These are phyloP conservation scores for Chrysaora quinquecirrha DNA, from an alignment of 30 jellyfish, hydroid and myxozoan genomes.

Conservation along the genomic window DNA sequence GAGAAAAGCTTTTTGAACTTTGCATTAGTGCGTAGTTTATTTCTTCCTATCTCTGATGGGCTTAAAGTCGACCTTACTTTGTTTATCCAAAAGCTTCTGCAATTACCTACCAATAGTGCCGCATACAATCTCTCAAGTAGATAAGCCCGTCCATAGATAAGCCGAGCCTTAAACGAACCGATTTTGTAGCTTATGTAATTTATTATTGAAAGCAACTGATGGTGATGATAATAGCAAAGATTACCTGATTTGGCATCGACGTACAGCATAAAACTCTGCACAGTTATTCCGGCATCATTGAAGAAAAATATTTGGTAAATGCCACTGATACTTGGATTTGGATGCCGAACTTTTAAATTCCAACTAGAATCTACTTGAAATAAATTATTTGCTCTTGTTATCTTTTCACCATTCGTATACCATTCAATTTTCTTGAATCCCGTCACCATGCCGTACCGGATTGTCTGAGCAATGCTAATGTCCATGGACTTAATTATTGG, in stretches of 20 bases:
- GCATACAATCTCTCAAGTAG: no score
- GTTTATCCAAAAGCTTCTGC: no score
- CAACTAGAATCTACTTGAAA: background rate
- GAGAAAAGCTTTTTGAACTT: no score
- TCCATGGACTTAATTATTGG: conserved; percentile 5
- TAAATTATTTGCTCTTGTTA: conserved; percentile 29
- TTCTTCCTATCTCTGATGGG: no score
- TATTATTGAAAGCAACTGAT: no score
- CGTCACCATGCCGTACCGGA: conserved; percentile 2
- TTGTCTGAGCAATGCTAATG: background rate
- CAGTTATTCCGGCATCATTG: conserved; percentile 40
- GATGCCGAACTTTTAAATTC: conserved; percentile 9
- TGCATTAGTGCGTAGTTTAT: no score
- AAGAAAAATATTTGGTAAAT: conserved; percentile 39
- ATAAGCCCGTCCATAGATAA: no score
- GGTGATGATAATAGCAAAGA: no score
- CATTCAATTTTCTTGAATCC: conserved; percentile 25
- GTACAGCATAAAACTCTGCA: conserved; percentile 1
- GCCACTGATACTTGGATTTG: conserved; percentile 47
- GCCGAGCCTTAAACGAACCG: no score
- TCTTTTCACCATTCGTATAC: conserved; percentile 53
- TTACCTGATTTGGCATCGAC: background rate
- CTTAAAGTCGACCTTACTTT: no score
- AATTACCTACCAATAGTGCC: no score
- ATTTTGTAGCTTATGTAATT: no score